Evolutionary conservation across 2,113 vertebrate species (phyloP).

Genomic region (Hippocampus abdominalis): DNA sequence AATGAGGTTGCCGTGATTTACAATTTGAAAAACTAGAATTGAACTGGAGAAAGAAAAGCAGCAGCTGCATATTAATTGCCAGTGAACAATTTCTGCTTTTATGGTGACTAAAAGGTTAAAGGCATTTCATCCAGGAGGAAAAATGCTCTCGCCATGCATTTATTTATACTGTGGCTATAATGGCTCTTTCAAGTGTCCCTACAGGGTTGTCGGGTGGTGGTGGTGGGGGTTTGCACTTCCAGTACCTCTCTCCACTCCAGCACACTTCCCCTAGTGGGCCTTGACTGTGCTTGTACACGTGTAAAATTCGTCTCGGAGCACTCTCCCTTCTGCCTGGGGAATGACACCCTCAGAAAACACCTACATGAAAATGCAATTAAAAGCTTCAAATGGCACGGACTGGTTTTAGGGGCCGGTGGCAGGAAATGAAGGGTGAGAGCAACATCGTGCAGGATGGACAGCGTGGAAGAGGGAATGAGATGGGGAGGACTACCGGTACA

Average conservation of each 20-base stretch:
- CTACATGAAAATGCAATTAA: conserved; percentile 78
- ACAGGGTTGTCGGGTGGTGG: conserved; percentile 45
- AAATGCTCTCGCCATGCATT: conserved; percentile 70
- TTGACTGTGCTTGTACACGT: conserved; percentile 56
- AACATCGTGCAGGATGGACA: conserved; percentile 42
- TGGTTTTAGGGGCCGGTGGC: conserved; percentile 49
- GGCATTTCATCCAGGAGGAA: conserved; percentile 66
- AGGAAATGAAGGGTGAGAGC: conserved; percentile 52
- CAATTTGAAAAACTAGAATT: conserved; percentile 37
- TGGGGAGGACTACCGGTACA: conserved; percentile 7
- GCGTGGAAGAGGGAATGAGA: conserved; percentile 18
- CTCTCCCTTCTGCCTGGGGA: conserved; percentile 65
- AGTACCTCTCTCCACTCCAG: conserved; percentile 59
- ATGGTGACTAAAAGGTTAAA: conserved; percentile 64
- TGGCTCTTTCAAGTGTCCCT: conserved; percentile 68
- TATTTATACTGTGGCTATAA: conserved; percentile 74
- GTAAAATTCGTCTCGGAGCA: conserved; percentile 64
- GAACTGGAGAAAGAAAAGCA: conserved; percentile 29
- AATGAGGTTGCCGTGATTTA: conserved; percentile 32
- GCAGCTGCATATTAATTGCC: conserved; percentile 59
- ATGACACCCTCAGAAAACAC: conserved; percentile 65
- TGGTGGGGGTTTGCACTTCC: conserved; percentile 37
- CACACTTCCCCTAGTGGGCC: conserved; percentile 56
- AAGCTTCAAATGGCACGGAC: conserved; percentile 56
- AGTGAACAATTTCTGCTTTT: conserved; percentile 53